Conservation (phyloP, 2,113 vertebrate genomes). For the Synodontis membranacea region DNA sequence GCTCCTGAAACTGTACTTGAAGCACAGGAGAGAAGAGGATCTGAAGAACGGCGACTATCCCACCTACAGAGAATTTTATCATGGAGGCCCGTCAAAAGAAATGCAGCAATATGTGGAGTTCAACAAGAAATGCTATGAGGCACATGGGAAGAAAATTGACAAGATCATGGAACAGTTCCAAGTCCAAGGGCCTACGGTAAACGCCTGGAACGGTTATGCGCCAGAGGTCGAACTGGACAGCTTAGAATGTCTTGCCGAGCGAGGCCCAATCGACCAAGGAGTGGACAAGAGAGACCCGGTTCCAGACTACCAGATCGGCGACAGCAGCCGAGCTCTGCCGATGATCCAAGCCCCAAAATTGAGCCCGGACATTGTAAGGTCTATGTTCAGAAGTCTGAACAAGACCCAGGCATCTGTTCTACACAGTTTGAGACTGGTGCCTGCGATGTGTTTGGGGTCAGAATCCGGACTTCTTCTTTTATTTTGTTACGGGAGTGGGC, state of each 20-base stretch:
- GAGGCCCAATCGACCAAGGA: too few relatives aligned
- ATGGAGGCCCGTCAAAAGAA: too few relatives aligned
- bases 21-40: not conserved
- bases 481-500: too few relatives aligned
- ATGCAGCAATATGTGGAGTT: constrained; percentile 23
- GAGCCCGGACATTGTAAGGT: not conserved
- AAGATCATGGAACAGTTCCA: not conserved
- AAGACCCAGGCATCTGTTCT: constrained; percentile 46
- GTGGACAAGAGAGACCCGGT: not conserved
- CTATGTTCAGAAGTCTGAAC: constrained; percentile 42
- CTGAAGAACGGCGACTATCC: too few relatives aligned
- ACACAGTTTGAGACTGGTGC: not conserved
- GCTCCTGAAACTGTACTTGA: constrained; percentile 33
- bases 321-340: not conserved
- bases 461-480: constrained; percentile 1
- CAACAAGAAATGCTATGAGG: constrained; percentile 31
- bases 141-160: constrained; percentile 26
- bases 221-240: not conserved
- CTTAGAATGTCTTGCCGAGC: constrained; percentile 7
- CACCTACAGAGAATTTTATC: constrained; percentile 33
- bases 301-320: not conserved
- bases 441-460: constrained; percentile 1
- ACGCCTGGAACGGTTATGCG: constrained; percentile 31
- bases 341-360: not conserved
- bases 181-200: constrained; percentile 5